Conservation (phyloP, 1,140 invertebrate genomes). For the Cylas formicarius region DNA sequence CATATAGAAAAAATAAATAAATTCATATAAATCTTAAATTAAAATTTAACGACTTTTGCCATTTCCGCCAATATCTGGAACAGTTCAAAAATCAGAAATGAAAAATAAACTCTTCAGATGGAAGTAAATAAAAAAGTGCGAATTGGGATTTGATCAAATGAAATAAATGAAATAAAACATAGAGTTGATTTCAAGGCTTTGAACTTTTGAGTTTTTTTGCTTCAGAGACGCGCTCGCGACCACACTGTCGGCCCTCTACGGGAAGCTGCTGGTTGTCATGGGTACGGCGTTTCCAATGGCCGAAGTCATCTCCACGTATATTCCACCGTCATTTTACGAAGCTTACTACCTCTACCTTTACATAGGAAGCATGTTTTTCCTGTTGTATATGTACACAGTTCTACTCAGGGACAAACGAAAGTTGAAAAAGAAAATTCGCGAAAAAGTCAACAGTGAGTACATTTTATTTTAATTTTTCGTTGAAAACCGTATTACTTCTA, state of each 20-base stretch:
- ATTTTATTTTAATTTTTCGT: constrained; percentile 2
- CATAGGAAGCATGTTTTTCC: constrained; percentile 81
- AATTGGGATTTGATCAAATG: no score
- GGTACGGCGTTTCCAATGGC: constrained; percentile 90
- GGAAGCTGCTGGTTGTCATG: constrained; percentile 90
- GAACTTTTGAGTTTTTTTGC: constrained; percentile 12
- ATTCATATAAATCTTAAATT: no score
- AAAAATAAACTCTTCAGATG: no score
- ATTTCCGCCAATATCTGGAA: no score
- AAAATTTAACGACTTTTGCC: no score
- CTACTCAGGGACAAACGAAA: constrained; percentile 53
- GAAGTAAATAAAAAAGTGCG: no score
- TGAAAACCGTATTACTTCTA: not conserved
- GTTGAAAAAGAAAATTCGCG: constrained; percentile 30
- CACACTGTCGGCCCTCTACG: constrained; percentile 84
- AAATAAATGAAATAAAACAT: no score
- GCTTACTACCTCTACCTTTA: constrained; percentile 87
- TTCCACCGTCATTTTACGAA: constrained; percentile 84
- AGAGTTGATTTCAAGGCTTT: no score
- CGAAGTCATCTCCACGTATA: constrained; percentile 85
- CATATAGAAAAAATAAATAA: no score
- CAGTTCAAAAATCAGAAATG: no score
- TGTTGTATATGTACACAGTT: constrained; percentile 78
- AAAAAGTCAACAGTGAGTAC: constrained; percentile 7
- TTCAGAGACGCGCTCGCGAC: constrained; percentile 73